Evolutionary conservation across 2,888 invertebrate genomes (phyloP), one percentile per base, ranked within the genome.

Genomic region (Agrochola macilenta): DNA sequence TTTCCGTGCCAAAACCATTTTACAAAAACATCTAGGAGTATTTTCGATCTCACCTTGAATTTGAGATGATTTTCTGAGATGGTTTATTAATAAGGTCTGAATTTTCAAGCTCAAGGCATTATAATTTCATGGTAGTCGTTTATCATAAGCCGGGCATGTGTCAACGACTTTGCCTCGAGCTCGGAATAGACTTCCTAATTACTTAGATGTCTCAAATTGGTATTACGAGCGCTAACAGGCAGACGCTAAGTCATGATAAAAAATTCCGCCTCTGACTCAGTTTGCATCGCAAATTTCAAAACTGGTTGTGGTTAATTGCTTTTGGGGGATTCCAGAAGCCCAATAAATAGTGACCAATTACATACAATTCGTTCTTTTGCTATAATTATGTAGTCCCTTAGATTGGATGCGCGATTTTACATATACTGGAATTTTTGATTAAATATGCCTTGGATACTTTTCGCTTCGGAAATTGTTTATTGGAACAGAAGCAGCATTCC

Each of bases 121-220:
- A 81, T 74, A 73, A 64, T 82, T 81, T 83, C 78, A 78, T 75
- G 60, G 60, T n/a, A 74, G 73, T 85, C 86, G 82, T 89, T 87
- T 79, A 86, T 87, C 84, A 88, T 87, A 74, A 83, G 66, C 76
- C 63, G 70, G 71, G 78, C 82, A 81, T 86, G 76, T 88, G 88
- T 89, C 90, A 88, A 89, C 84, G 88, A 87, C 87, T 88, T 66
- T 52, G 76, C 58, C 61, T 54, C 66, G 69, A 61, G 72, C 88
- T 79, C 58, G 35, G 65, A 87, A 84, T 81, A 83, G 79, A 79
- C 79, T 77, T 75, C 78, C 78, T 82, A 87, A 87, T 87, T 87
- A 79, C 84, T 86, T 84, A 58, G 77, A 65, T 84, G 86, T 84
- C 78, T 87, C 74, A 75, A 84, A 84, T 87, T 79, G 72, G 58